These are phyloP conservation scores for Toxonevra muliebris DNA, from an alignment of 2,888 invertebrate genomes.

Conservation along the genomic window DNA sequence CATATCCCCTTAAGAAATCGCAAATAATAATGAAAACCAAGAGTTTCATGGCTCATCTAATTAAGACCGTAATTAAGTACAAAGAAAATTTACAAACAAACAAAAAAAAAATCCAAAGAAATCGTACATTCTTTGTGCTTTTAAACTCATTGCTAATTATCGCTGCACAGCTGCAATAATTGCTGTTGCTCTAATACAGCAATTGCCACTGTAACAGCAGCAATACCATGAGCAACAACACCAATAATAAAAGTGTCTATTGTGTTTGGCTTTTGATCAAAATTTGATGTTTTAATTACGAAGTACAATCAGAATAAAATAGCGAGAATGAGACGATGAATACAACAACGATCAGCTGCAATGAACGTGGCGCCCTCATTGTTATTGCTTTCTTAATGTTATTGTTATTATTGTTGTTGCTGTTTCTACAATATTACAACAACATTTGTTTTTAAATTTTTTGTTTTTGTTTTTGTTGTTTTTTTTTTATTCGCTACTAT, in stretches of 20 bases:
- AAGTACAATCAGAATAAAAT: conserved; percentile 21
- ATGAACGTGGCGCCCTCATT: conserved; percentile 19
- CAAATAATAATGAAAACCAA: no score
- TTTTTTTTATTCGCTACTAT: conserved; percentile 4
- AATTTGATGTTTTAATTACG: conserved; percentile 46
- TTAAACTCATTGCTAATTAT: not conserved
- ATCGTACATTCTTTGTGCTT: no score
- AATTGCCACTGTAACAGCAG: not conserved
- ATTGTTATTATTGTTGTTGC: not conserved
- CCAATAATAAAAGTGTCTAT: conserved; percentile 22
- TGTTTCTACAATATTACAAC: conserved; percentile 2
- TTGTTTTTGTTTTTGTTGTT: not conserved
- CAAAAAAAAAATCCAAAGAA: no score
- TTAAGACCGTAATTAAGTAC: no score
- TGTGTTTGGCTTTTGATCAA: conserved; percentile 50
- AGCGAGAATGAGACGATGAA: conserved; percentile 26
- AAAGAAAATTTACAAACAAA: no score
- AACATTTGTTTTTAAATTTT: not conserved
- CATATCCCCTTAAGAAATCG: no score
- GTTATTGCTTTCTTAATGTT: conserved; percentile 7
- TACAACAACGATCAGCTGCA: conserved; percentile 33
- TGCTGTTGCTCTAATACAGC: not conserved
- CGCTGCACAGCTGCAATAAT: not conserved
- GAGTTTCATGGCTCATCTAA: no score
- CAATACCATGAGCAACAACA: no score